phyloP scores from a whole-genome alignment of 2,113 vertebrate genomes.

The Engystomops pustulosus region DNA sequence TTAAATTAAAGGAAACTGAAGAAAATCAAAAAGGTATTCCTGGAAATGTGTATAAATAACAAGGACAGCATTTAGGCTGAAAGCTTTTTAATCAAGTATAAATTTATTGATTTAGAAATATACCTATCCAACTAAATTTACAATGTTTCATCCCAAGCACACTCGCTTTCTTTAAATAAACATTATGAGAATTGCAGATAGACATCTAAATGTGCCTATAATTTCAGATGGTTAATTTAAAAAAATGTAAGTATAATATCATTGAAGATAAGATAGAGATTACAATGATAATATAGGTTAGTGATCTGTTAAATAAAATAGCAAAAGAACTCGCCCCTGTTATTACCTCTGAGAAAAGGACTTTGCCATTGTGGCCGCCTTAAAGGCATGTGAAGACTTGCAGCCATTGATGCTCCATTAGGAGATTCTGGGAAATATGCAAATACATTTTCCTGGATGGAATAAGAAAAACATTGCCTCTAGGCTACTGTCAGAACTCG shows the following conservation, averaged over 20 bases:
- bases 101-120: constrained; percentile 10
- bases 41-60: not conserved
- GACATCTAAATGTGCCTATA: not conserved
- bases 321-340: too few relatives aligned
- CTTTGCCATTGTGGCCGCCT: too few relatives aligned
- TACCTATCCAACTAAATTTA: constrained; percentile 1
- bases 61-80: constrained; percentile 2
- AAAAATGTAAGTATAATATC: not conserved
- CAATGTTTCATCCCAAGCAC: not conserved
- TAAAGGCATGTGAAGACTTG: too few relatives aligned
- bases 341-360: too few relatives aligned
- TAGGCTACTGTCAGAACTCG: too few relatives aligned
- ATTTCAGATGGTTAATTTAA: not conserved
- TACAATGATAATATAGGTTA: too few relatives aligned
- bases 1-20: not conserved
- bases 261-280: not conserved
- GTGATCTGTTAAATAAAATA: too few relatives aligned
- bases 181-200: not conserved
- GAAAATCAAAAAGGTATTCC: constrained; percentile 3
- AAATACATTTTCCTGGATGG: too few relatives aligned
- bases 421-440: too few relatives aligned
- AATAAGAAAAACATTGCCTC: too few relatives aligned
- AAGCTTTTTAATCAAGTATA: constrained; percentile 38
- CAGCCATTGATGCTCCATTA: too few relatives aligned
- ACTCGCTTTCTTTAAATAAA: not conserved